Conservation (phyloP, 2,797 vertebrate genomes). For the Peromyscus melanophrys region DNA sequence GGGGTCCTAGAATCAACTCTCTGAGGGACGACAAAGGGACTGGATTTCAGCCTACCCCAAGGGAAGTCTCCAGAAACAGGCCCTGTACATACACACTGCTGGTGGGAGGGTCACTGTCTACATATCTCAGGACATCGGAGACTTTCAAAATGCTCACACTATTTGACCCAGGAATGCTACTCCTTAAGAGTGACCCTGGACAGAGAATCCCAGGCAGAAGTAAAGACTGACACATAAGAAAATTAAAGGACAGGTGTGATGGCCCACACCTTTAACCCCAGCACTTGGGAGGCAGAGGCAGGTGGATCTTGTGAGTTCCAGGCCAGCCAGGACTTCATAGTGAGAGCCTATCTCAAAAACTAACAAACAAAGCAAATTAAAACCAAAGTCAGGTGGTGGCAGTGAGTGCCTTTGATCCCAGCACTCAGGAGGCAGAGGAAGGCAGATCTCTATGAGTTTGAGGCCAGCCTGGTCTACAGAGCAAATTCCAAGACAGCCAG, state of each 20-base stretch:
- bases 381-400: neutral
- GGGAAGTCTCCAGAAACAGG: neutral
- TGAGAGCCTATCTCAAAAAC: neutral
- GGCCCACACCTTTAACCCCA: neutral
- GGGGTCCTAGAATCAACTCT: neutral
- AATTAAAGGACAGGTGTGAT: neutral
- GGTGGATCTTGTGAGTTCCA: neutral
- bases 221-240: neutral
- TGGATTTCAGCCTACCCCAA: neutral
- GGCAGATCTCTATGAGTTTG: neutral
- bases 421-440: neutral
- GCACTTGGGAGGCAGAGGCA: neutral
- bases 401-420: neutral
- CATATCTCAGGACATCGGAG: neutral
- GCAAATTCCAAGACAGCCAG: neutral
- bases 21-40: neutral
- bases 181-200: neutral
- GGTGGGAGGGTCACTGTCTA: neutral
- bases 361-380: neutral
- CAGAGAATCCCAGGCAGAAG: neutral
- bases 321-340: neutral
- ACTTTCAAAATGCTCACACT: neutral
- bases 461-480: neutral
- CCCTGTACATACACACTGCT: rapidly evolving
- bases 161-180: neutral